Evolutionary conservation across 2,888 invertebrate species (phyloP).

Genomic region (Mesochorus sp.): DNA sequence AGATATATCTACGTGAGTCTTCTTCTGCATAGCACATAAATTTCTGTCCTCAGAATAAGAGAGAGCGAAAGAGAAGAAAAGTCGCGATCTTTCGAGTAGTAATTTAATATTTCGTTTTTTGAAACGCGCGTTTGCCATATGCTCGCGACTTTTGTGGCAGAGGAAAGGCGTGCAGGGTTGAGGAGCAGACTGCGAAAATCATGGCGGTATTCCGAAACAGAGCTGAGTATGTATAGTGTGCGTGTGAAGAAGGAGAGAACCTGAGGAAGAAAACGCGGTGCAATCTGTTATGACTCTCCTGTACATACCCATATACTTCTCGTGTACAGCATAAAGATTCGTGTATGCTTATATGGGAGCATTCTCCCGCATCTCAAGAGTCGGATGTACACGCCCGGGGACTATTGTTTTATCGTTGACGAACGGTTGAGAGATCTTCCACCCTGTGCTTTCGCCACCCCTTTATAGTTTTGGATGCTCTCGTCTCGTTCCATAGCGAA

Average conservation of each 20-base stretch:
- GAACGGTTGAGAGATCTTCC: conserved; percentile 47
- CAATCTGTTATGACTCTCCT: background rate
- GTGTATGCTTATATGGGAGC: background rate
- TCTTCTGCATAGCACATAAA: conserved; percentile 65
- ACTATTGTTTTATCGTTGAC: conserved; percentile 56
- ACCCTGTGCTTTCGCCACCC: background rate
- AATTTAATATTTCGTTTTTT: conserved; percentile 67
- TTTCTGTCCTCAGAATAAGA: conserved; percentile 45
- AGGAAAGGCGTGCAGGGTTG: background rate
- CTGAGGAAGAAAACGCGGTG: conserved; percentile 24
- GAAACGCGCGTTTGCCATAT: conserved; percentile 41
- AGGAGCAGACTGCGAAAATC: background rate
- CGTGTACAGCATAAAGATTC: conserved; percentile 18
- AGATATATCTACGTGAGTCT: background rate
- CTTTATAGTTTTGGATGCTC: background rate
- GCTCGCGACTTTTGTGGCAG: background rate
- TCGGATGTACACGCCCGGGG: conserved; percentile 28
- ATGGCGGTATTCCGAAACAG: background rate
- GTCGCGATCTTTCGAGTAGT: conserved; percentile 52
- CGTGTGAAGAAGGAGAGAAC: background rate
- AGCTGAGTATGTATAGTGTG: background rate
- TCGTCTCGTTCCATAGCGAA: conserved; percentile 26
- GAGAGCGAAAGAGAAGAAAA: conserved; percentile 2
- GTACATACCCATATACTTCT: background rate
- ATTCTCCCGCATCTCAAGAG: background rate